phyloP scores from a whole-genome alignment of 2,113 vertebrate genomes.

The Ariopsis seemanni region DNA sequence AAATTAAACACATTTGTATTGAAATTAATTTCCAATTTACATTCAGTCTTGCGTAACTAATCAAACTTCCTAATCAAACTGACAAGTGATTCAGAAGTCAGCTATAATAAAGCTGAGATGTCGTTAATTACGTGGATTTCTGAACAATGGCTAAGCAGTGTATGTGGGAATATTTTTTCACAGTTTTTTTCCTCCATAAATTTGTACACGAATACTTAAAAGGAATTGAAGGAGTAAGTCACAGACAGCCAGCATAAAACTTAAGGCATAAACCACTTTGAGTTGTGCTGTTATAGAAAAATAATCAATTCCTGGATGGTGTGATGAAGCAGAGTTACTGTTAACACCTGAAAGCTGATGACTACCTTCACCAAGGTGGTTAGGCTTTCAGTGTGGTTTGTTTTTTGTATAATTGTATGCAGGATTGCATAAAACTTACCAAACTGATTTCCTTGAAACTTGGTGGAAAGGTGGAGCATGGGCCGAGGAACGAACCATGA shows the following conservation, averaged over 20 bases:
- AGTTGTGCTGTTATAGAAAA: background rate
- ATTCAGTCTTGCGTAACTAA: background rate
- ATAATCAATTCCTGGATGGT: background rate
- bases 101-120: conserved; percentile 53
- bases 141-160: background rate
- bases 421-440: no score
- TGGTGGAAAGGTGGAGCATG: no score
- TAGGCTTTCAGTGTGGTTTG: no score
- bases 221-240: background rate
- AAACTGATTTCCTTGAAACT: no score
- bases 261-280: background rate
- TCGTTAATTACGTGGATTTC: conserved; percentile 47
- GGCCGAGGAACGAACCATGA: no score
- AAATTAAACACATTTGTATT: no score
- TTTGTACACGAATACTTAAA: background rate
- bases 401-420: no score
- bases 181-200: background rate
- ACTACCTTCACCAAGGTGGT: background rate
- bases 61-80: background rate
- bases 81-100: conserved; percentile 23
- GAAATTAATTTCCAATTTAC: no score
- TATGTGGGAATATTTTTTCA: background rate
- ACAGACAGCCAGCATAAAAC: background rate
- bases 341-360: background rate
- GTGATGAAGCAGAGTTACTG: background rate